Percentiles rank a stretch among this genome's conserved stretches.
These are phyloP conservation scores for Gasteruption jaculator DNA, from an alignment of 2,888 invertebrate genomes.

Conservation along the genomic window DNA sequence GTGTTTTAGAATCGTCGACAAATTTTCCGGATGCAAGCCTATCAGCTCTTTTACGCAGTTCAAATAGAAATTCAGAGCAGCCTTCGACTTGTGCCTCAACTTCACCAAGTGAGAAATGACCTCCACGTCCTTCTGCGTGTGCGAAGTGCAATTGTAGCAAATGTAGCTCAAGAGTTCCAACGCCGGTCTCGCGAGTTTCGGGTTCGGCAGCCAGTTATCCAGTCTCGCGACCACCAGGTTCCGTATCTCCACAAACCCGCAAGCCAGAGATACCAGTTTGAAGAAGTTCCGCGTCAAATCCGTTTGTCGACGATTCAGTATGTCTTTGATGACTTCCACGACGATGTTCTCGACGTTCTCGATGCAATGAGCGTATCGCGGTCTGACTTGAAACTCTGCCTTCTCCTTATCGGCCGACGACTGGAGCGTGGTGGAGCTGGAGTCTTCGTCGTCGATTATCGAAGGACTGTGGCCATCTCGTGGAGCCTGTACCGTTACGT, in stretches of 20 bases:
- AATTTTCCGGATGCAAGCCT: constrained; percentile 75
- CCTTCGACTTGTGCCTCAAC: constrained; percentile 90
- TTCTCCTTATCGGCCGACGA: constrained; percentile 43
- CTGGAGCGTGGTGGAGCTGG: constrained; percentile 34
- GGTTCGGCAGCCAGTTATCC: constrained; percentile 94
- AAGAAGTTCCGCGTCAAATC: constrained; percentile 88
- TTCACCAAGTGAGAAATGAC: constrained; percentile 83
- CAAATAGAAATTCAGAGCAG: constrained; percentile 83
- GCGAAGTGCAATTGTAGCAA: constrained; percentile 82
- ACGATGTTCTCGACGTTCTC: constrained; percentile 77
- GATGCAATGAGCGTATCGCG: constrained; percentile 60
- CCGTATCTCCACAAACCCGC: constrained; percentile 83
- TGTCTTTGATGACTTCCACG: constrained; percentile 83
- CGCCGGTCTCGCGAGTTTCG: constrained; percentile 86
- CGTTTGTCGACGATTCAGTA: constrained; percentile 76
- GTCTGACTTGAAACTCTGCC: constrained; percentile 52
- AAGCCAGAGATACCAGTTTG: constrained; percentile 76
- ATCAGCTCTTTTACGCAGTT: constrained; percentile 89
- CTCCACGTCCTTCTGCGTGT: constrained; percentile 63
- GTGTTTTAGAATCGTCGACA: constrained; percentile 81
- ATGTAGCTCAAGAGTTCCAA: constrained; percentile 88
- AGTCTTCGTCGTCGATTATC: constrained; percentile 46
- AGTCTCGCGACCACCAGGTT: constrained; percentile 74
- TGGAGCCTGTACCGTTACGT: constrained; percentile 45
- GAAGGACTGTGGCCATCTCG: constrained; percentile 47